Conservation (phyloP, 2,888 invertebrate genomes). For the Hyposoter dolosus region DNA sequence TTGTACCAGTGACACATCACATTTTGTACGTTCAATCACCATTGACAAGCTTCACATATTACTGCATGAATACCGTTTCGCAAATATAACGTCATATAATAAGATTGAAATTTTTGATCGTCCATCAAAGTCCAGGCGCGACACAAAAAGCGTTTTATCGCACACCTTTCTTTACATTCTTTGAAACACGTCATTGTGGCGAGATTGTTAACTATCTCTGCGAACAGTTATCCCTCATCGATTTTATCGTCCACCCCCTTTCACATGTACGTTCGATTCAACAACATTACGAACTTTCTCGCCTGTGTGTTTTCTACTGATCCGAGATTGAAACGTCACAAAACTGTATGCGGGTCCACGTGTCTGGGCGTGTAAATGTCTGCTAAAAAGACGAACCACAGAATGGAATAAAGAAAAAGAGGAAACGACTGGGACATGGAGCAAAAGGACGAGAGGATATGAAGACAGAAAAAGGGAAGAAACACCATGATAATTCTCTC, state of each 20-base stretch:
- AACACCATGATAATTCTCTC: slow-evolving; percentile 26
- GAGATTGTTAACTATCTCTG: slow-evolving; percentile 41
- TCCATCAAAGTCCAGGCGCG: neutral
- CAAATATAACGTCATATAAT: slow-evolving; percentile 8
- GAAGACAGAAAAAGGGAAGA: neutral
- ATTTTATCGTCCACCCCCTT: slow-evolving; percentile 18
- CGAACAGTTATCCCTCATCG: slow-evolving; percentile 9
- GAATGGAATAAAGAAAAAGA: neutral
- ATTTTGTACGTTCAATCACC: slow-evolving; percentile 20
- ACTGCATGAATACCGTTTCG: slow-evolving; percentile 37
- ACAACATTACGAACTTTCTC: slow-evolving; percentile 12
- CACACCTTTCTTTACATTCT: slow-evolving; percentile 14
- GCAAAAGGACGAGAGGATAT: neutral
- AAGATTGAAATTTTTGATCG: neutral
- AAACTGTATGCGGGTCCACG: slow-evolving; percentile 41
- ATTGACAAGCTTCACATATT: slow-evolving; percentile 26
- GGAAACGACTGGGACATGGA: neutral
- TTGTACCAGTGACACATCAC: slow-evolving; percentile 14
- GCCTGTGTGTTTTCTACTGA: slow-evolving; percentile 25
- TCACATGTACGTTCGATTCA: slow-evolving; percentile 29
- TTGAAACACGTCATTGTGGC: slow-evolving; percentile 31
- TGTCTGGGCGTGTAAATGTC: slow-evolving; percentile 44
- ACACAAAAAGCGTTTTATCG: neutral
- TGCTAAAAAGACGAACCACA: slow-evolving; percentile 3
- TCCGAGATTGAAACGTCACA: slow-evolving; percentile 66